Conservation (phyloP, 2,113 vertebrate genomes). For the Chrysemys picta region DNA sequence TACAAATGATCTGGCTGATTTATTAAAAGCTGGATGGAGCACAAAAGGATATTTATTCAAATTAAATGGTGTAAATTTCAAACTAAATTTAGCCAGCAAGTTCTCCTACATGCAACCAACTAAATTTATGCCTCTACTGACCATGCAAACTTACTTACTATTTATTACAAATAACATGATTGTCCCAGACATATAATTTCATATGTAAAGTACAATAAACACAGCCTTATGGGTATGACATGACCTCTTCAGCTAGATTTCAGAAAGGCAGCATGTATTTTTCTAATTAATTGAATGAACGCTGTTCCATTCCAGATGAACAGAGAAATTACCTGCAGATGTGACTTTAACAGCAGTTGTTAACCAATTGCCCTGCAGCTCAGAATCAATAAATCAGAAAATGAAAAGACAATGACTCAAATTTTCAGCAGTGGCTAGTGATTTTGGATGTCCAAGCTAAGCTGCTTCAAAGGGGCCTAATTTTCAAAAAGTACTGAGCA, state of each 20-base stretch:
- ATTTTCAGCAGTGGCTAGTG: background rate
- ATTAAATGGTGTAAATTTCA: conserved; percentile 72
- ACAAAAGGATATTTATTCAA: conserved; percentile 63
- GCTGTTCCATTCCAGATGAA: conserved; percentile 55
- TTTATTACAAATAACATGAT: conserved; percentile 26
- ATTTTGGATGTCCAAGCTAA: background rate
- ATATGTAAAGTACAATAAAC: background rate
- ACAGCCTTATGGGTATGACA: background rate
- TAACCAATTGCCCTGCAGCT: conserved; percentile 9
- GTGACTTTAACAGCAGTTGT: conserved; percentile 38
- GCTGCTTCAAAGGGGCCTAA: fast-evolving
- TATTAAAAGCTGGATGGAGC: conserved; percentile 54
- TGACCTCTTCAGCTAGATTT: conserved; percentile 1
- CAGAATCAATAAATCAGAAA: background rate
- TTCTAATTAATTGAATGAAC: conserved; percentile 42
- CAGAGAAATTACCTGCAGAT: conserved; percentile 69
- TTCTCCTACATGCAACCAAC: conserved; percentile 36
- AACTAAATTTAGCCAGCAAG: conserved; percentile 33
- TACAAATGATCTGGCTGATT: conserved; percentile 60
- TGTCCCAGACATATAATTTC: conserved; percentile 11
- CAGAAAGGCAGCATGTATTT: conserved; percentile 26
- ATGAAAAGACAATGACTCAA: background rate
- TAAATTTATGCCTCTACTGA: background rate
- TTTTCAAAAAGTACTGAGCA: fast-evolving
- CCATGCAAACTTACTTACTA: conserved; percentile 47